Evolutionary conservation across 2,113 vertebrate species (phyloP).

Genomic region (Hystrix brachyura): DNA sequence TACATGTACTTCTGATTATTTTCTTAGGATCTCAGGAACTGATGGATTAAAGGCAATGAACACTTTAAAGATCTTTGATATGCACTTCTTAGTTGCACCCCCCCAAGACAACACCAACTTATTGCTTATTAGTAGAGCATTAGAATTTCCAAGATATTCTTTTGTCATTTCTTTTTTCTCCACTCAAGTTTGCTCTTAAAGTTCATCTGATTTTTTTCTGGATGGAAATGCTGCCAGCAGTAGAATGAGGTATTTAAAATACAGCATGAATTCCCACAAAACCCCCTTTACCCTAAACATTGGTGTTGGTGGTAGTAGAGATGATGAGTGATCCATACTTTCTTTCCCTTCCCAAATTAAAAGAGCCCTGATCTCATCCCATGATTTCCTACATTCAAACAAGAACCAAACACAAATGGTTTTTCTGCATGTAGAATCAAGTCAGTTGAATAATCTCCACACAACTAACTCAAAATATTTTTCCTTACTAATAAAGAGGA

Average conservation of each 20-base stretch:
- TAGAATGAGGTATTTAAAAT: slow-evolving; percentile 27
- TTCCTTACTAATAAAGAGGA: slow-evolving; percentile 50
- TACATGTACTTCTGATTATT: background rate
- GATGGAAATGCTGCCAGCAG: background rate
- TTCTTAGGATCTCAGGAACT: background rate
- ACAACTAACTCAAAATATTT: slow-evolving; percentile 46
- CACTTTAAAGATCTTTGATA: background rate
- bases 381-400: background rate
- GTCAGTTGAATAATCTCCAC: slow-evolving; percentile 48
- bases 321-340: background rate
- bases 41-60: background rate
- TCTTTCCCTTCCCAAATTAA: background rate
- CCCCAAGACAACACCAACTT: background rate
- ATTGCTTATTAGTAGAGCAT: background rate
- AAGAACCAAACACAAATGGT: background rate
- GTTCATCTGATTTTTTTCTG: background rate
- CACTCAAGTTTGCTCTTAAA: background rate
- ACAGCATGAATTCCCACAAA: background rate
- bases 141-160: background rate
- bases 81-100: background rate
- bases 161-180: background rate
- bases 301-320: background rate
- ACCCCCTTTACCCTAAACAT: background rate
- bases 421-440: slow-evolving; percentile 24
- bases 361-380: background rate